A percentile compares a stretch with the other conserved stretches of the same genome.
Evolutionary conservation across 1,140 invertebrate species (phyloP).

Genomic region (Drosophila pectinifera): DNA sequence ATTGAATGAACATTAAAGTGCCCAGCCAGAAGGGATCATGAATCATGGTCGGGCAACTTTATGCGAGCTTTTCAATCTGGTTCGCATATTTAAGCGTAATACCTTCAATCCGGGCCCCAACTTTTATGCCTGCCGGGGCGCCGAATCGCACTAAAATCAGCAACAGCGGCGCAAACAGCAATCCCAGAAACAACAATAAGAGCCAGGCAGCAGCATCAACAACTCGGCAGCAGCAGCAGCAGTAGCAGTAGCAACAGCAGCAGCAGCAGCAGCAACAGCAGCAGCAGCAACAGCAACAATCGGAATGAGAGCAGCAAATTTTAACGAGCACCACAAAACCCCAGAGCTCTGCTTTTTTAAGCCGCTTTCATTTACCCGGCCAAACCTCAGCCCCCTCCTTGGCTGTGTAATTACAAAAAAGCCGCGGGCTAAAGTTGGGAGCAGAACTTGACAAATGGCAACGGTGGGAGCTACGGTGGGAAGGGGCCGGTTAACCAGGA

Average conservation of each 20-base stretch:
- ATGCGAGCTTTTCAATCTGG: constrained; percentile 43
- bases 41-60: constrained; percentile 42
- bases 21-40: constrained; percentile 36
- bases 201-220: constrained; percentile 9
- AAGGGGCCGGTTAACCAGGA: constrained; percentile 70
- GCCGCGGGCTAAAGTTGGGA: constrained; percentile 61
- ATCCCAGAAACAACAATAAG: constrained; percentile 24
- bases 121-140: constrained; percentile 37
- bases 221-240: constrained; percentile 1
- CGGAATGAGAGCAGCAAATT: constrained; percentile 76
- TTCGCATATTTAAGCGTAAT: constrained; percentile 64
- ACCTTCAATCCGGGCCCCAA: constrained; percentile 53
- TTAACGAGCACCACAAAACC: constrained; percentile 76
- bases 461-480: constrained; percentile 9
- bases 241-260: neutral
- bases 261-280: neutral
- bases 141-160: constrained; percentile 60
- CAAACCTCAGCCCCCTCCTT: neutral
- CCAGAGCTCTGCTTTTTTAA: constrained; percentile 66
- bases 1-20: constrained; percentile 67
- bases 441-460: constrained; percentile 72
- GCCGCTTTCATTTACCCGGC: constrained; percentile 51
- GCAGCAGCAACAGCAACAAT: constrained; percentile 56
- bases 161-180: constrained; percentile 56
- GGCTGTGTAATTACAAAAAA: constrained; percentile 75